Conservation (phyloP, 2,797 vertebrate genomes). For the Trachops cirrhosus region DNA sequence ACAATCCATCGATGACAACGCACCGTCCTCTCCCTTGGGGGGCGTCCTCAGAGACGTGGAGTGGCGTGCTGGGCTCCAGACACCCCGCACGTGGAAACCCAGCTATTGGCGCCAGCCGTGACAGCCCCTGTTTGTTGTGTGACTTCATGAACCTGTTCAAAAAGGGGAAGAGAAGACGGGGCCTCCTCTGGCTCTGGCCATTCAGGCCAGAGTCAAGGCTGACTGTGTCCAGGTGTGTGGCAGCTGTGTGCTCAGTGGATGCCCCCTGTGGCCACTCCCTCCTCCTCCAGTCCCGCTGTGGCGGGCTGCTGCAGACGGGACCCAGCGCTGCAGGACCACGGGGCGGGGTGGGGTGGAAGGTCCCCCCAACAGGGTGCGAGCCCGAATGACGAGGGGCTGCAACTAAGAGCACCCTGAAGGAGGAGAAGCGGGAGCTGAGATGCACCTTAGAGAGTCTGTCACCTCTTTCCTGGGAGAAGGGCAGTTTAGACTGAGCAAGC, state of each 20-base stretch:
- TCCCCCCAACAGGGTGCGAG: not conserved
- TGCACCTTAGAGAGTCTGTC: not conserved
- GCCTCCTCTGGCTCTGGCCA: fast-evolving
- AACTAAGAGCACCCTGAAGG: not conserved
- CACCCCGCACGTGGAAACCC: not conserved
- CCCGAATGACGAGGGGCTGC: fast-evolving
- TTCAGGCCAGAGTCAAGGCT: not conserved
- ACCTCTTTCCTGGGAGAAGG: not conserved
- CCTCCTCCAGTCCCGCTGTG: fast-evolving
- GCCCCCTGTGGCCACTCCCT: too few species aligned
- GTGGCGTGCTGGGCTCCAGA: not conserved
- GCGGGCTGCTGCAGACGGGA: fast-evolving
- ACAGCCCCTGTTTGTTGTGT: fast-evolving
- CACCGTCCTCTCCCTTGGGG: not conserved
- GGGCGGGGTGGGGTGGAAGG: fast-evolving
- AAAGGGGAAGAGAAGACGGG: fast-evolving
- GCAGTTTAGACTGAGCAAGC: not conserved
- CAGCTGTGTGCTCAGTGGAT: fast-evolving
- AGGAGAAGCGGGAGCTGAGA: too few species aligned
- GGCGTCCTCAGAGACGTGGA: fast-evolving
- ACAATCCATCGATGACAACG: fast-evolving
- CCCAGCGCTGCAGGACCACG: fast-evolving
- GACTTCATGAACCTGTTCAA: not conserved
- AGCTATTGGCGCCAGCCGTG: not conserved
- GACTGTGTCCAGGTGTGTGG: fast-evolving